These are phyloP conservation scores for Xenus cinereus DNA, from an alignment of 2,113 vertebrate species.

Conservation along the genomic window DNA sequence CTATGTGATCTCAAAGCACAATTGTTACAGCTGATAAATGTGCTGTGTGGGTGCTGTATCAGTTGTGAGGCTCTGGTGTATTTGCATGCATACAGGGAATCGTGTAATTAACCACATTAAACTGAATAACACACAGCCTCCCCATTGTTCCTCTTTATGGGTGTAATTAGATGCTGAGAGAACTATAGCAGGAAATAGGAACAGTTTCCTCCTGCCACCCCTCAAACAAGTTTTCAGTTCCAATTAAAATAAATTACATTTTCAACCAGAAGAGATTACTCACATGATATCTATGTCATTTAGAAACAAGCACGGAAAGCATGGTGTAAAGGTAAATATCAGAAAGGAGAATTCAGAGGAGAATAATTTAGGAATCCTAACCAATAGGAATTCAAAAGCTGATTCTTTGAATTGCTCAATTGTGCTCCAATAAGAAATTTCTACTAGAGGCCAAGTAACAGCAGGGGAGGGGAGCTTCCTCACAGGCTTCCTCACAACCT, in stretches of 20 bases:
- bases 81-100: not conserved
- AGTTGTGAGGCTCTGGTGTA: not conserved
- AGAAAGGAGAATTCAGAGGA: not conserved
- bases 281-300: not conserved
- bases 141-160: constrained; percentile 22
- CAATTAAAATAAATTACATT: constrained; percentile 61
- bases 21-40: not conserved
- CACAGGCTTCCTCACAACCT: too few species aligned
- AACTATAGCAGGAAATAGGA: constrained; percentile 28
- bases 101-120: constrained; percentile 11
- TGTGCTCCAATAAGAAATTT: not conserved
- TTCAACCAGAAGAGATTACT: constrained; percentile 29
- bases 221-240: constrained; percentile 46
- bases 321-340: not conserved
- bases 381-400: not conserved
- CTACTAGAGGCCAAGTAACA: not conserved
- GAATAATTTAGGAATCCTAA: not conserved
- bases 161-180: constrained; percentile 35
- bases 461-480: not conserved
- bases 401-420: not conserved
- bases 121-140: not conserved
- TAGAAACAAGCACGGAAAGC: not conserved
- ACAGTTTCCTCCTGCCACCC: constrained; percentile 43
- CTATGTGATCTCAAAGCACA: not conserved
- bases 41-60: not conserved